phyloP scores from a whole-genome alignment of 30 jellyfish, hydroid and myxozoan species.

The Aurelia sp. region DNA sequence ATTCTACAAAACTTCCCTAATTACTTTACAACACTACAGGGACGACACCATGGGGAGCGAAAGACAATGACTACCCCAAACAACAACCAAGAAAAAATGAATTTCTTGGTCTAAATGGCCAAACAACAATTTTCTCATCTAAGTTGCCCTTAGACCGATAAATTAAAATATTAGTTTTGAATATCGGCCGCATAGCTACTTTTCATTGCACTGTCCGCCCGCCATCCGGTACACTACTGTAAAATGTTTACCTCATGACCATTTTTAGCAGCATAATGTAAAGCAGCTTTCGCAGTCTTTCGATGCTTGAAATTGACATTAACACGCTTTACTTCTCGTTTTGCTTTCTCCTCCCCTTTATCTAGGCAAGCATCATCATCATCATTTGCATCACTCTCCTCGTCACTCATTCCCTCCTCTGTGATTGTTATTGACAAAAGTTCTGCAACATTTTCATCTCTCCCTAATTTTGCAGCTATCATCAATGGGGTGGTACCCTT shows the following conservation, averaged over 20 bases:
- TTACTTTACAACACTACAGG: too few species aligned
- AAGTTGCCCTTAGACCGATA: too few species aligned
- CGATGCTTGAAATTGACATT: conserved; percentile 62
- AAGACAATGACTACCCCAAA: too few species aligned
- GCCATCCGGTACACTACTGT: too few species aligned
- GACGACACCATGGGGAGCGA: too few species aligned
- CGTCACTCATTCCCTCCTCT: conserved; percentile 27
- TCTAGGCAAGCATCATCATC: conserved; percentile 37
- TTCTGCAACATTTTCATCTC: conserved; percentile 62
- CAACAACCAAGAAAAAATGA: too few species aligned
- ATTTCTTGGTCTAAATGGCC: too few species aligned
- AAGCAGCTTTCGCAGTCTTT: conserved; percentile 53
- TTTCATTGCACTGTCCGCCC: too few species aligned
- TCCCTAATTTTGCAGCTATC: conserved; percentile 82
- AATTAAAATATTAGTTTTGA: too few species aligned
- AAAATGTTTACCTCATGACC: conserved; percentile 59
- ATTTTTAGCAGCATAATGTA: conserved; percentile 82
- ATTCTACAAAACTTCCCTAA: too few species aligned
- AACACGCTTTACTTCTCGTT: conserved; percentile 9
- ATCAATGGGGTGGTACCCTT: conserved; percentile 75
- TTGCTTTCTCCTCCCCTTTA: not conserved
- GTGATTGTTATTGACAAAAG: conserved; percentile 21
- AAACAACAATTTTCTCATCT: too few species aligned
- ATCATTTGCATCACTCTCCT: conserved; percentile 32
- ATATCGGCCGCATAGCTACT: too few species aligned